phyloP scores from a whole-genome alignment of 2,888 invertebrate species.

The Coecobrya sp. region DNA sequence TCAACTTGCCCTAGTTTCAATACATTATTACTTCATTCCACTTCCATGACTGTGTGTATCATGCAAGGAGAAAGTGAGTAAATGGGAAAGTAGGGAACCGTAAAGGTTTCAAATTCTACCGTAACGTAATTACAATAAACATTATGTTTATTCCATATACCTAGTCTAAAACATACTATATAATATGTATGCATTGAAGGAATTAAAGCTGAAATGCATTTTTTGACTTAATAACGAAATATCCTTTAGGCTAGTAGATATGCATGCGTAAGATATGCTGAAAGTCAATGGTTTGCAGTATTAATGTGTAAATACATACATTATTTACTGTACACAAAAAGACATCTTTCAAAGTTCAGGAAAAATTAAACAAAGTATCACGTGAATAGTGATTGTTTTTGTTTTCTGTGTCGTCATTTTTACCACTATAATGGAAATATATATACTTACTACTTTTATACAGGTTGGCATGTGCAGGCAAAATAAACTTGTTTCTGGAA shows the following conservation, averaged over 20 bases:
- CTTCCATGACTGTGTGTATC: neutral
- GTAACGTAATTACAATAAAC: conserved; percentile 31
- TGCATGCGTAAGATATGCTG: neutral
- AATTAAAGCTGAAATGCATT: conserved; percentile 6
- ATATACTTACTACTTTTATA: no score
- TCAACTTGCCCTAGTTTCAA: conserved; percentile 64
- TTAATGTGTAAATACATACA: neutral
- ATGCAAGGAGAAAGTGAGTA: neutral
- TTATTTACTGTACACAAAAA: neutral
- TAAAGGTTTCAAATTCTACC: conserved; percentile 36
- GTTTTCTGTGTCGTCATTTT: neutral
- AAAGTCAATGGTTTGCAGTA: conserved; percentile 38
- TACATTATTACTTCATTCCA: conserved; percentile 20
- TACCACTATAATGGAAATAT: no score
- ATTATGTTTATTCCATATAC: no score
- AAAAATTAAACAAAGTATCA: conserved; percentile 33
- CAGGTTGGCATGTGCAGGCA: no score
- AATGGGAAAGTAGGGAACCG: conserved; percentile 2
- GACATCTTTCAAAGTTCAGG: neutral
- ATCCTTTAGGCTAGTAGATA: neutral
- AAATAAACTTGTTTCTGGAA: neutral
- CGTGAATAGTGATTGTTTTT: neutral
- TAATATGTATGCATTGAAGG: neutral
- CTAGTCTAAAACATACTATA: no score
- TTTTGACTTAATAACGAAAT: conserved; percentile 11